Percentiles rank a stretch among this genome's conserved stretches.
These are phyloP conservation scores for Moxostoma hubbsi DNA, from an alignment of 2,797 vertebrate genomes.

Conservation along the genomic window DNA sequence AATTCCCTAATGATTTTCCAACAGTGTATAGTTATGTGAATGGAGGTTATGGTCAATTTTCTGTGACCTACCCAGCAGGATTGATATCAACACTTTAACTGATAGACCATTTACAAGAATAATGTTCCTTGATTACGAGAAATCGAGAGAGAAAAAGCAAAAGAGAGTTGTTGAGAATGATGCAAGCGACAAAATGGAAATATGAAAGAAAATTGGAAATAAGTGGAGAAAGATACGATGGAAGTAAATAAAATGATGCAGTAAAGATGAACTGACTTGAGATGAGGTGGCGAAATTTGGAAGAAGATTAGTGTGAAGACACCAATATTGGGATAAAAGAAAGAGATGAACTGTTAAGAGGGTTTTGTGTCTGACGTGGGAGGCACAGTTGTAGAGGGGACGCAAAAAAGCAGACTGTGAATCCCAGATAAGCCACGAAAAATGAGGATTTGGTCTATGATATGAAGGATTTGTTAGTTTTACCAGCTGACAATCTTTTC, in stretches of 20 bases:
- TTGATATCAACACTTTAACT: conserved; percentile 22
- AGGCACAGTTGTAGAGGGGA: neutral
- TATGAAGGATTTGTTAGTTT: conserved; percentile 30
- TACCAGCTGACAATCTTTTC: conserved; percentile 21
- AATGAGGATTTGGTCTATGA: conserved; percentile 23
- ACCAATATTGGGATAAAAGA: conserved; percentile 29
- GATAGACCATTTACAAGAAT: conserved; percentile 9
- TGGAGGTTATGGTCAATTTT: conserved; percentile 30
- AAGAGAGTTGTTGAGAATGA: neutral
- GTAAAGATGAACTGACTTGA: conserved; percentile 13
- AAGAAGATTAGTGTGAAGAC: conserved; percentile 30
- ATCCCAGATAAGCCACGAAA: conserved; percentile 39
- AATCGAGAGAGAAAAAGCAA: conserved; percentile 4
- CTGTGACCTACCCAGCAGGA: conserved; percentile 6
- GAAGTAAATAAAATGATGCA: conserved; percentile 15
- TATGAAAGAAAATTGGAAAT: conserved; percentile 9
- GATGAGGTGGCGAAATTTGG: conserved; percentile 25
- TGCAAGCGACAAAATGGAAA: conserved; percentile 12
- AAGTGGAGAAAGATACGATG: neutral
- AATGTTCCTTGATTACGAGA: neutral
- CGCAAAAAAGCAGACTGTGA: neutral
- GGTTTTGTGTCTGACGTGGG: conserved; percentile 12
- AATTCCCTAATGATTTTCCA: conserved; percentile 11
- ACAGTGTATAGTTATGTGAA: neutral
- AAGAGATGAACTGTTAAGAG: neutral